These are phyloP conservation scores for Neotragus moschatus DNA, from an alignment of 2,113 vertebrate species.

Conservation along the genomic window DNA sequence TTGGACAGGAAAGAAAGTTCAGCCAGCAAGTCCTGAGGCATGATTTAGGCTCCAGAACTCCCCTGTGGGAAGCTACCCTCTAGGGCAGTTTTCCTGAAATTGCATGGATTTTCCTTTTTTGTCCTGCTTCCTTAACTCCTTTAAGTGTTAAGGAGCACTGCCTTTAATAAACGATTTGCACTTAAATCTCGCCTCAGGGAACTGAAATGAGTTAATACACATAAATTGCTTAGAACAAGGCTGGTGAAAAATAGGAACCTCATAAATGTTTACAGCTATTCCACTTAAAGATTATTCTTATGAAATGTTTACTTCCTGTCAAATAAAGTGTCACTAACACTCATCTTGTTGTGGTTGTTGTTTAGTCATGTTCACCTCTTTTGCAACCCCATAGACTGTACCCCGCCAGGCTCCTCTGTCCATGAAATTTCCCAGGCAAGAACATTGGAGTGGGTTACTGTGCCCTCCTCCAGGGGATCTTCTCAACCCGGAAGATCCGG, in stretches of 20 bases:
- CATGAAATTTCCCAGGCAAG: not conserved
- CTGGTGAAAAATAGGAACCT: not conserved
- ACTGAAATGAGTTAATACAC: not conserved
- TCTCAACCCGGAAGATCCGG: not conserved
- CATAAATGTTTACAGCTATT: not conserved
- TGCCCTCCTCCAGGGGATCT: not conserved
- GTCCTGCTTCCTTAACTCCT: not conserved
- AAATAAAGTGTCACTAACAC: not conserved
- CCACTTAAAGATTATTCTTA: not conserved
- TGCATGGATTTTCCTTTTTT: not conserved
- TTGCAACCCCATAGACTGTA: not conserved
- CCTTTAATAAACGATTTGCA: not conserved
- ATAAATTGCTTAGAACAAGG: not conserved
- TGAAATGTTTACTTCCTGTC: not conserved
- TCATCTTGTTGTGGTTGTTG: not conserved
- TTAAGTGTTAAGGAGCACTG: not conserved
- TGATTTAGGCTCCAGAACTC: not conserved
- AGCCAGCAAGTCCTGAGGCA: not conserved
- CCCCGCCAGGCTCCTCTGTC: not conserved
- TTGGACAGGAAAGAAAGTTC: not conserved
- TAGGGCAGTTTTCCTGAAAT: not conserved
- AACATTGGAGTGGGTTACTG: not conserved
- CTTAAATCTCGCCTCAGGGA: not conserved
- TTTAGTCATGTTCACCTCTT: not conserved
- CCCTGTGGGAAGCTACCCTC: not conserved